Conservation (phyloP, 1,140 invertebrate species). For the Pseudoatta argentina region DNA sequence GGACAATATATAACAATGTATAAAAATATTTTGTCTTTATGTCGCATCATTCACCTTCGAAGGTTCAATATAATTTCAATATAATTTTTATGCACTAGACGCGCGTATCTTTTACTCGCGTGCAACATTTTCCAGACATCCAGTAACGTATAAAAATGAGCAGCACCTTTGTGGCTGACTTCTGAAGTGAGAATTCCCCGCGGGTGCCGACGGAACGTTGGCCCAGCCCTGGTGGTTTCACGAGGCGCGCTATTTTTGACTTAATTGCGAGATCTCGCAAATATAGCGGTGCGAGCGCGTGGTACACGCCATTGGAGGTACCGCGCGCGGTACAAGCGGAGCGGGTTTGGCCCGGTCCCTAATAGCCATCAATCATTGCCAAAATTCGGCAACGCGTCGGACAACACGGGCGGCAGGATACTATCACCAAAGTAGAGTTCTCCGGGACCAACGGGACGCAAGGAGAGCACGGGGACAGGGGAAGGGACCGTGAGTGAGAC, state of each 20-base stretch:
- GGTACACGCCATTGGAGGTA: too few relatives aligned
- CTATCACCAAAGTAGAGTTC: constrained; percentile 85
- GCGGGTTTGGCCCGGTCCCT: constrained; percentile 81
- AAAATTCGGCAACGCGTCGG: constrained; percentile 86
- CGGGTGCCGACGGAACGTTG: constrained; percentile 20
- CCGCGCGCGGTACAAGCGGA: background rate
- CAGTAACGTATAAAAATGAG: background rate
- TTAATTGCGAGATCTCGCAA: constrained; percentile 32
- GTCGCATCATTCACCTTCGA: background rate
- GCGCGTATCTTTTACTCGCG: background rate
- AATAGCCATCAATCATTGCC: constrained; percentile 86
- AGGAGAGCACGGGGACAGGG: constrained; percentile 63
- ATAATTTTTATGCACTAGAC: background rate
- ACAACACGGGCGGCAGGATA: constrained; percentile 85
- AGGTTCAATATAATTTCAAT: background rate
- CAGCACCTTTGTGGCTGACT: too few relatives aligned
- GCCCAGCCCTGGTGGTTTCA: constrained; percentile 40
- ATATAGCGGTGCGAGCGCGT: background rate
- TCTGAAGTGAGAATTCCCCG: background rate
- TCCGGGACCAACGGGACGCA: constrained; percentile 78
- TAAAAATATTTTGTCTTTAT: background rate
- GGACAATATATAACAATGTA: background rate
- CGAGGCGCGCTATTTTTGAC: background rate
- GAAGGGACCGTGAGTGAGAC: constrained; percentile 66
- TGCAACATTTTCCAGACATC: background rate